These are phyloP conservation scores for Ricordea florida DNA, from an alignment of 92 coral and sea anemone genomes.

Conservation along the genomic window DNA sequence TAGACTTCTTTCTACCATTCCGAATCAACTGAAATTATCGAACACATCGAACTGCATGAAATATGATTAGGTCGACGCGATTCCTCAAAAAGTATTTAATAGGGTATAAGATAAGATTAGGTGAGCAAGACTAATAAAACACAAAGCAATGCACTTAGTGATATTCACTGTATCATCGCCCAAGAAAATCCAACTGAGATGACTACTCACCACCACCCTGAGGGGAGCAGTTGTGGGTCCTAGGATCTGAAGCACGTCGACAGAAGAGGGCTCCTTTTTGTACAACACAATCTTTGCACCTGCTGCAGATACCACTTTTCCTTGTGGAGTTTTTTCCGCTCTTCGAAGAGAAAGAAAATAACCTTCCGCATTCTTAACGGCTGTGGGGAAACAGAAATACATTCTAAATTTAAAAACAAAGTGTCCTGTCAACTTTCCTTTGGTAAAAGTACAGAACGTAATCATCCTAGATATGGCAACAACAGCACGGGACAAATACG, in stretches of 20 bases:
- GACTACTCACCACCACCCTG: conserved; percentile 10
- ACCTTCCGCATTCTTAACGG: neutral
- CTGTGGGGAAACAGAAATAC: neutral
- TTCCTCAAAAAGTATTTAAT: no score
- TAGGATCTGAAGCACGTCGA: neutral
- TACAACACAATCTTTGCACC: neutral
- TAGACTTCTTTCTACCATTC: neutral
- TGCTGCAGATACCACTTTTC: neutral
- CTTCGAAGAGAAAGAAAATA: neutral
- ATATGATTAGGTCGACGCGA: no score
- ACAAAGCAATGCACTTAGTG: no score
- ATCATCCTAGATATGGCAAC: no score
- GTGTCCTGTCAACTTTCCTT: no score
- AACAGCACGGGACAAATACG: no score
- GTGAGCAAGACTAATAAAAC: no score
- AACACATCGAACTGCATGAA: no score
- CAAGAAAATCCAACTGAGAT: no score
- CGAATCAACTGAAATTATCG: conserved; percentile 4
- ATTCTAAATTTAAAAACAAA: neutral
- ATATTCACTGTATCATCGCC: no score
- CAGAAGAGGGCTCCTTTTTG: neutral
- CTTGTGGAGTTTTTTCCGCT: neutral
- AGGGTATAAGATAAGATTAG: no score
- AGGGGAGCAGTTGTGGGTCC: neutral
- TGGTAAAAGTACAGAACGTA: no score